Evolutionary conservation across 2,888 invertebrate genomes (phyloP), one percentile per base, ranked within the genome.

Genomic region (Blera fallax): DNA sequence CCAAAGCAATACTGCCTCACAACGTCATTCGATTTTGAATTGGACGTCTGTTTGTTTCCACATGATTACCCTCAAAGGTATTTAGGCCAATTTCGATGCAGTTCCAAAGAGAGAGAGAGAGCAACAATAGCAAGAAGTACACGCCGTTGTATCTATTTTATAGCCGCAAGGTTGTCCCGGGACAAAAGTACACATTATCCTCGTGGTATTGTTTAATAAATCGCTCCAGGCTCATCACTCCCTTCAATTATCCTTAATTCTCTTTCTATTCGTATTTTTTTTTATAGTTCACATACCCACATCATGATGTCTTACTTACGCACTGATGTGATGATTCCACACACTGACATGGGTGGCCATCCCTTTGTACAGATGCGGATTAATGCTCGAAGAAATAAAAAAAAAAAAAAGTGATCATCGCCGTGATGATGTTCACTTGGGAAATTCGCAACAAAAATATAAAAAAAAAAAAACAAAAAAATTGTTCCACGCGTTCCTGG

Each of bases 301-400:
- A 32, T 62, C 56, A 27, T 21, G 60, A 43, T 62, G 48, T 45
- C 52, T 60, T 43, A 27, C 34, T 64, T 37, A 14, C 2, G 56
- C 32, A 37, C 8, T 18, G 58, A 70, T 78, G 77, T 72, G 78
- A 73, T 65, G 56, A 73, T 78, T 73, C 43, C 54, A 54, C 64
- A 82, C 54, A 83, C 67, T 74, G 73, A 64, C 74, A 70, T 74
- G 83, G 83, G 83, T 84, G 83, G 83, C 43, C 83, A 74, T 72
- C 69, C 40, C 34, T 69, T 84, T 74, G 34, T 64, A 3, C 1
- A 8, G 29, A 48, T 76, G 24, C 27, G 76, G 69, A 82, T 76
- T 76, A 70, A 60, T 48, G 21, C 65, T 60, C n/a, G 43, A 64
- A 58, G 37, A 29, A n/a, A n/a, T n/a, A n/a, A n/a, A n/a, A n/a